phyloP scores from a whole-genome alignment of 2,888 invertebrate genomes.

The Tipula helvola region DNA sequence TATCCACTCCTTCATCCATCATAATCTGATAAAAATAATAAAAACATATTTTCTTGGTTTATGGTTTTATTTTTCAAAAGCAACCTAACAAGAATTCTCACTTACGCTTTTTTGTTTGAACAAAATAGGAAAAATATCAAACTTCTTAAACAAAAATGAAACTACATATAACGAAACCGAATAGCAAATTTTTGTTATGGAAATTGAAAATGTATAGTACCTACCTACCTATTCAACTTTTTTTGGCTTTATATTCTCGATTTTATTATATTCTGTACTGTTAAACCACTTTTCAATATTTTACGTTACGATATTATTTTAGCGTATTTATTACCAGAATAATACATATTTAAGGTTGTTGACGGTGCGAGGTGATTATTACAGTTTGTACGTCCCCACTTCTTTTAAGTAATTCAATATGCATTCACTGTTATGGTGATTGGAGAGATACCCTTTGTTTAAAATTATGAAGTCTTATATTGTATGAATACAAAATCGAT shows the following conservation, averaged over 20 bases:
- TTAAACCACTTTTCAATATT: neutral
- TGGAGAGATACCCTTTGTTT: neutral
- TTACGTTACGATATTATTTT: neutral
- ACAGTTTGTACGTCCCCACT: neutral
- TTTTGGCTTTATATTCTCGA: neutral
- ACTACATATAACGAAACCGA: neutral
- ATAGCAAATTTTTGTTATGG: neutral
- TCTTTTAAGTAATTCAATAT: neutral
- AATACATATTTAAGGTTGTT: neutral
- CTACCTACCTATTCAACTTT: too few relatives aligned
- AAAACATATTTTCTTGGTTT: neutral
- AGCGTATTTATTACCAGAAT: neutral
- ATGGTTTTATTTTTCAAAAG: neutral
- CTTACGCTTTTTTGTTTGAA: neutral
- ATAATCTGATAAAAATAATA: neutral
- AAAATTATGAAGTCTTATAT: too few relatives aligned
- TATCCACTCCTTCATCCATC: neutral
- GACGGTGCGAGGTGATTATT: neutral
- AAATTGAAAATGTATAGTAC: neutral
- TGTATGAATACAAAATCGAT: neutral
- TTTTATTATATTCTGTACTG: neutral
- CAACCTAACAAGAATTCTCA: neutral
- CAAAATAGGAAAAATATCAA: neutral
- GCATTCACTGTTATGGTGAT: neutral
- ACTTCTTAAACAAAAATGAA: neutral